Percentiles rank a stretch among this genome's conserved stretches.
These are phyloP conservation scores for Axea sp. DNA, from an alignment of 2,888 invertebrate genomes.

Conservation along the genomic window DNA sequence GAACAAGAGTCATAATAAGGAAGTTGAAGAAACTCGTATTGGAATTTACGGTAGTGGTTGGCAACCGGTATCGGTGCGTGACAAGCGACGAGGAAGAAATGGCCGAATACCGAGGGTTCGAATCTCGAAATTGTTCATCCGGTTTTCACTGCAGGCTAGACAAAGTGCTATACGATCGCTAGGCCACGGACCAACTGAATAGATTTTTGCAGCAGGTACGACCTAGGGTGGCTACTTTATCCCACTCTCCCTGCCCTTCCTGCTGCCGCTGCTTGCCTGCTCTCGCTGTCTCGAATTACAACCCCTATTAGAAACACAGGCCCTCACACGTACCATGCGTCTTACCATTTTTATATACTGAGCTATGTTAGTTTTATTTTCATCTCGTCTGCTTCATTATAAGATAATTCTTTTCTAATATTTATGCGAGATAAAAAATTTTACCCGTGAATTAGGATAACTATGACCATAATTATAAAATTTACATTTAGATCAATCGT, in stretches of 20 bases:
- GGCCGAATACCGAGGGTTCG: constrained; percentile 44
- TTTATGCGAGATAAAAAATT: too few species aligned
- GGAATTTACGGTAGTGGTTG: constrained; percentile 4
- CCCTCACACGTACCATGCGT: constrained; percentile 21
- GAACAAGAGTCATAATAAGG: constrained; percentile 18
- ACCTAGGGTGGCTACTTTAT: constrained; percentile 71
- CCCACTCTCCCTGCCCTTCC: constrained; percentile 64
- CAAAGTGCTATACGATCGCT: constrained; percentile 56
- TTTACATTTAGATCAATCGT: too few species aligned
- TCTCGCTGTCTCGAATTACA: constrained; percentile 72
- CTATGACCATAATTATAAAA: too few species aligned
- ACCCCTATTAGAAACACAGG: constrained; percentile 72
- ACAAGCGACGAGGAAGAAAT: constrained; percentile 54
- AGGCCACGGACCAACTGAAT: constrained; percentile 66
- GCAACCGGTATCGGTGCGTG: constrained; percentile 50
- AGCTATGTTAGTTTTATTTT: too few species aligned
- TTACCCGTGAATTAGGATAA: too few species aligned
- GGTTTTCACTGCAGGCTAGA: constrained; percentile 49
- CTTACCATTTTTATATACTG: constrained; percentile 16
- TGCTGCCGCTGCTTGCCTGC: constrained; percentile 35
- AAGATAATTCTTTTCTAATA: too few species aligned
- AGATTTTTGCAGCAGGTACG: constrained; percentile 76
- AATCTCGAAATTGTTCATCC: constrained; percentile 35
- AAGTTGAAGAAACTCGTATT: constrained; percentile 24
- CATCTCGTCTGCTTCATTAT: too few species aligned